phyloP scores from a whole-genome alignment of 2,113 vertebrate genomes.

The Datnioides undecimradiatus region DNA sequence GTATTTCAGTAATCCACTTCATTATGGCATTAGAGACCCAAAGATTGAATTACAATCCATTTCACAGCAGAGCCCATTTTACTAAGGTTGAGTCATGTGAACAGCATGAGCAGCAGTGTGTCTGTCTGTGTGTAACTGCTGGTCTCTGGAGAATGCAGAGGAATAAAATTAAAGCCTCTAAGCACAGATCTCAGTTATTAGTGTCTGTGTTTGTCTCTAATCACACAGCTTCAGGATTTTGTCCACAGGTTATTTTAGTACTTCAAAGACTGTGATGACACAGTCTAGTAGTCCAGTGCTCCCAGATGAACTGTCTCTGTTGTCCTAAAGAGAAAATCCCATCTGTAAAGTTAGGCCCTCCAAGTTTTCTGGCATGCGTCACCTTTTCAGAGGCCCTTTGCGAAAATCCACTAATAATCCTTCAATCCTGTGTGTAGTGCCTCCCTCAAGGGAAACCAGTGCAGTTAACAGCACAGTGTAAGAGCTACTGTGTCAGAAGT shows the following conservation, averaged over 20 bases:
- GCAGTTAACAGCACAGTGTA: not conserved
- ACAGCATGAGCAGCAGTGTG: conserved; percentile 44
- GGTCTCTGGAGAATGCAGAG: not conserved
- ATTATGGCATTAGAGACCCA: conserved; percentile 38
- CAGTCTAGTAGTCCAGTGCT: not conserved
- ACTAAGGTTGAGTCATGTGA: conserved; percentile 72
- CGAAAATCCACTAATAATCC: conserved; percentile 9
- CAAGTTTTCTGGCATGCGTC: conserved; percentile 9
- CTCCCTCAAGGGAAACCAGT: not conserved
- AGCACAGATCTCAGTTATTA: conserved; percentile 28
- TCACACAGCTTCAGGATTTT: conserved; percentile 2
- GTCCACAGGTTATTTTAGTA: not conserved
- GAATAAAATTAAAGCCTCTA: conserved; percentile 39
- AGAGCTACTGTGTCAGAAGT: conserved; percentile 1
- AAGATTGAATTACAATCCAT: conserved; percentile 63
- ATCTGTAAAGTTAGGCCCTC: not conserved
- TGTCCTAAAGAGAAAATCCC: not conserved
- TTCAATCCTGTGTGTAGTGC: not conserved
- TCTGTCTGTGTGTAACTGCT: conserved; percentile 48
- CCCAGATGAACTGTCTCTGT: not conserved
- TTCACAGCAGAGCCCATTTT: conserved; percentile 64
- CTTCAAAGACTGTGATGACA: not conserved
- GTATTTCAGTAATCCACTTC: conserved; percentile 64
- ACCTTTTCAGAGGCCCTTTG: conserved; percentile 6
- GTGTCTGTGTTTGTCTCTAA: conserved; percentile 10